Base-by-base conservation (phyloP, 2,113 vertebrate genomes). In the Sebastes schlegelii region DNA sequence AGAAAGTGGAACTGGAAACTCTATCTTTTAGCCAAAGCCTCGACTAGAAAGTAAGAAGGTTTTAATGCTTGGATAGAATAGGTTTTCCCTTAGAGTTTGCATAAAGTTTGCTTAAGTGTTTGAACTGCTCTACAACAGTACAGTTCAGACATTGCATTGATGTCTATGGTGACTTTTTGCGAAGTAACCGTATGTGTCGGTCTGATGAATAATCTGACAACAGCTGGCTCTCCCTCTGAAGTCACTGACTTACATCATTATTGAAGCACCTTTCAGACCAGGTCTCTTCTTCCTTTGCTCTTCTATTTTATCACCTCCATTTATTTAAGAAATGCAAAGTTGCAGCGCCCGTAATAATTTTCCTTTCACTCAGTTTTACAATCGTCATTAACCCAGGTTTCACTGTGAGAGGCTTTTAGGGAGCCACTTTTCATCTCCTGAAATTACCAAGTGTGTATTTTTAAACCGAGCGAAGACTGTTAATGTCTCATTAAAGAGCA, bases 331-430 rank as follows among this genome's bases (percentile, higher is more conserved):
- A 79, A 83, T 51, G 74, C 74, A 73, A 69, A 78, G 70, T 70
- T 21, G n/a, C 43, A 40, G 66, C 5, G 3, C 26, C 34, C 52
- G 17, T 71, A 16, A 77, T 71, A 76, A 81, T 74, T 79, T 66
- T 43, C 71, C 70, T 76, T 62, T 92, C 82, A 77, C 55, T 86
- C 60, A 40, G n/a, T 73, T 86, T 87, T 85, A 75, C 73, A 85
- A 74, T 91, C n/a, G 57, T 72, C 74, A 80, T 81, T 79, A 90
- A 74, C 57, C 63, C 69, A 51, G 14, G n/a, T 84, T 79, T 77
- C 79, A 26, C 51, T 43, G 54, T 6, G 63, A 66, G 67, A 85
- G 61, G 85, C 89, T 91, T 89, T 91, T 77, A 86, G 75, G 26
- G 26, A 72, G 65, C 43, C 73, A 84, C 71, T 87, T 81, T 83